These are phyloP conservation scores for Lamellibrachia satsuma DNA, from an alignment of 2,888 invertebrate genomes.

Conservation along the genomic window DNA sequence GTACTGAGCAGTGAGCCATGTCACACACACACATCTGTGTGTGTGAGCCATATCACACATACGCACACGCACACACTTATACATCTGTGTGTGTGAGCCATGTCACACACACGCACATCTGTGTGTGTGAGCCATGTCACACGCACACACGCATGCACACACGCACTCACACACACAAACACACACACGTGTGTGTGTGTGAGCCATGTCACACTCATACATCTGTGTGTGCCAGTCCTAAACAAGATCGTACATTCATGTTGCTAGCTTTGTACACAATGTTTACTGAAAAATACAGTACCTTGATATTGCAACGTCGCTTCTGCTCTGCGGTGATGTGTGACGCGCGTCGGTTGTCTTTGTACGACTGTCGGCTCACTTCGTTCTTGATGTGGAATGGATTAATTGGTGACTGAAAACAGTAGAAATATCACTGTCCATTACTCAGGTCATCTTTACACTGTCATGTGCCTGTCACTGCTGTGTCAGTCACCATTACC, in stretches of 20 bases:
- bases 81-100: too few species aligned
- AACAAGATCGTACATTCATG: background rate
- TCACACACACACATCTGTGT: too few species aligned
- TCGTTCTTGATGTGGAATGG: constrained; percentile 30
- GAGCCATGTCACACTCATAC: background rate
- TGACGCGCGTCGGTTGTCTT: constrained; percentile 81
- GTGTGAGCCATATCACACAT: too few species aligned
- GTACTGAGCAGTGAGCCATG: too few species aligned
- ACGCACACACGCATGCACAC: too few species aligned
- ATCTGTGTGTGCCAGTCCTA: too few species aligned
- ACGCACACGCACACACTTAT: too few species aligned
- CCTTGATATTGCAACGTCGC: constrained; percentile 90
- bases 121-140: too few species aligned
- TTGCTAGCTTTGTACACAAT: background rate
- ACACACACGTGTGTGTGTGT: too few species aligned
- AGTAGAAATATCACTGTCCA: background rate
- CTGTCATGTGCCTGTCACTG: background rate
- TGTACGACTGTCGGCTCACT: constrained; percentile 30
- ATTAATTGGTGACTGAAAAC: background rate
- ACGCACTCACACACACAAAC: too few species aligned
- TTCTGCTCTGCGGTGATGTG: constrained; percentile 91
- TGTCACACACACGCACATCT: too few species aligned
- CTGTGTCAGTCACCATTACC: background rate
- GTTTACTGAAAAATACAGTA: constrained; percentile 37
- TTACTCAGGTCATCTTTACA: constrained; percentile 6